Conservation (phyloP, 2,797 vertebrate genomes). For the Pseudochirops corinnae region DNA sequence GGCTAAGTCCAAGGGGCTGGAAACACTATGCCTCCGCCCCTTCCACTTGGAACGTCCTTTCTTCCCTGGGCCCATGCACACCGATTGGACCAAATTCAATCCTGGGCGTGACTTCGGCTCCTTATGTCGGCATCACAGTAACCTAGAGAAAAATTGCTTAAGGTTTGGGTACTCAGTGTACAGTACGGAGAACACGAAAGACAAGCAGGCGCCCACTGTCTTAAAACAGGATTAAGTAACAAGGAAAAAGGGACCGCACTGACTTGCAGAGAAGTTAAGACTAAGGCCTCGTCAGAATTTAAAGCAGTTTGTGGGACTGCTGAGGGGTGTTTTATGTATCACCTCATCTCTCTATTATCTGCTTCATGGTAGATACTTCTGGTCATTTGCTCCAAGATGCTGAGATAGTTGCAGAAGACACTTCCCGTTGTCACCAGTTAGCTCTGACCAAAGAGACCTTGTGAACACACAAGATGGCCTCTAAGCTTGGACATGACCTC, state of each 20-base stretch:
- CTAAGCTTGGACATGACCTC: neutral
- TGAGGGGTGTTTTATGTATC: neutral
- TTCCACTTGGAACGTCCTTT: neutral
- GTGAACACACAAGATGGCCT: neutral
- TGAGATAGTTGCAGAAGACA: neutral
- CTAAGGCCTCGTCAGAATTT: neutral
- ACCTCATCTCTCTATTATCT: neutral
- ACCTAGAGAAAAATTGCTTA: neutral
- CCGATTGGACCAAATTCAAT: neutral
- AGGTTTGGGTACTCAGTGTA: neutral
- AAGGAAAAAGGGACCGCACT: neutral
- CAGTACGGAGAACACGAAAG: too few species aligned
- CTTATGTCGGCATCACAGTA: neutral
- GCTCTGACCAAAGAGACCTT: neutral
- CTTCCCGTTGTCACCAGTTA: neutral
- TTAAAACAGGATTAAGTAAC: neutral
- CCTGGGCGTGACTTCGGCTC: neutral
- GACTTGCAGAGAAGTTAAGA: neutral
- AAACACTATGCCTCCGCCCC: neutral
- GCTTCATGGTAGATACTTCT: neutral
- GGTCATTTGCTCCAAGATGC: neutral
- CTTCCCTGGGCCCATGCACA: neutral
- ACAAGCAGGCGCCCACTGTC: neutral
- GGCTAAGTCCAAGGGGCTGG: neutral
- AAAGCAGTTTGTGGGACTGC: neutral